Conservation (phyloP, 2,113 vertebrate species). For the Dicaeum eximium region DNA sequence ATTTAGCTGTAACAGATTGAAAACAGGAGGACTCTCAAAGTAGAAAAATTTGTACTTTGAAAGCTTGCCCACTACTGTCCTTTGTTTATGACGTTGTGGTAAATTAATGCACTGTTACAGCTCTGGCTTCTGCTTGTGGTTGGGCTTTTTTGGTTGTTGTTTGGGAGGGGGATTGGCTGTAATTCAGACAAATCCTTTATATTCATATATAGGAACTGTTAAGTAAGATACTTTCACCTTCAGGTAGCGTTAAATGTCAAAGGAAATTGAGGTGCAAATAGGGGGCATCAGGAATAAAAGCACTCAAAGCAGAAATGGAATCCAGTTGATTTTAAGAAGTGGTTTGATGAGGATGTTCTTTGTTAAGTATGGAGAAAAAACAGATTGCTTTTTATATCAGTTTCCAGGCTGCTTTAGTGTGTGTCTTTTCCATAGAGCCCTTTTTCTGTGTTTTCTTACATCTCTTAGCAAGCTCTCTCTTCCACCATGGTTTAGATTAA, state of each 20-base stretch:
- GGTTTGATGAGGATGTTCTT: not conserved
- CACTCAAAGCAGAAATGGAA: not conserved
- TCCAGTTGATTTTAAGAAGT: not conserved
- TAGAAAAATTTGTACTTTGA: conserved; percentile 14
- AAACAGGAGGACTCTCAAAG: conserved; percentile 22
- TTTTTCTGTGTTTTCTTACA: not conserved
- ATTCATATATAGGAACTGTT: not conserved
- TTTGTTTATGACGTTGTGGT: not conserved
- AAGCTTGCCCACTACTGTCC: conserved; percentile 35
- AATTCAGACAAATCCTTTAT: not conserved
- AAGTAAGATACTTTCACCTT: not conserved
- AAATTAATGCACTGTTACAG: not conserved
- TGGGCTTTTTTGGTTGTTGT: not conserved
- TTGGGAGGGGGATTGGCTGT: not conserved
- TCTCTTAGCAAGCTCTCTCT: not conserved
- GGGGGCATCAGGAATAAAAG: not conserved
- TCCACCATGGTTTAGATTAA: not conserved
- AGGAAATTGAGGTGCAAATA: not conserved
- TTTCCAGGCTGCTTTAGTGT: not conserved
- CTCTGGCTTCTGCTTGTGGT: not conserved
- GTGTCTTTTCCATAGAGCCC: not conserved
- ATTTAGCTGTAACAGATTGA: conserved; percentile 30
- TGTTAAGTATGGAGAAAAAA: not conserved
- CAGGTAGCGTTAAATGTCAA: not conserved
- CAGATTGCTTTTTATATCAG: not conserved